phyloP scores from a whole-genome alignment of 2,797 vertebrate genomes.

The Phalanger gymnotis region DNA sequence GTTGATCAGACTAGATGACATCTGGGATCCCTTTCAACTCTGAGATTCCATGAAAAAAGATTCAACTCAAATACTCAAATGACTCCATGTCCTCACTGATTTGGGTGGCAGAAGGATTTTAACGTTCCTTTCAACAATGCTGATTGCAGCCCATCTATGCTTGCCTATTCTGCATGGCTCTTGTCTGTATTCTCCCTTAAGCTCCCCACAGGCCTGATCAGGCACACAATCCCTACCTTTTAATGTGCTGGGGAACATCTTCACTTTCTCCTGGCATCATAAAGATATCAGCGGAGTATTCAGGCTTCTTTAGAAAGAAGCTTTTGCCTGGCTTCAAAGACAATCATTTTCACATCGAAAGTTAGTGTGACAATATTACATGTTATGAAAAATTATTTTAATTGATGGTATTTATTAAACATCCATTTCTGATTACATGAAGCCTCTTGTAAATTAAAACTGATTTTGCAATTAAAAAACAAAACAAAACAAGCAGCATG shows the following conservation, averaged over 20 bases:
- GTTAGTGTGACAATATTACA: background rate
- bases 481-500: background rate
- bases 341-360: background rate
- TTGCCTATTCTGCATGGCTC: background rate
- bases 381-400: background rate
- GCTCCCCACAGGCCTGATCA: background rate
- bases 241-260: background rate
- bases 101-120: background rate
- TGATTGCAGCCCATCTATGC: background rate
- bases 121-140: background rate
- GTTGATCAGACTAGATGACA: background rate
- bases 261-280: background rate
- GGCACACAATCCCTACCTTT: background rate
- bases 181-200: background rate
- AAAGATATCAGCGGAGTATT: background rate
- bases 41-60: background rate
- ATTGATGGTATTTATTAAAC: constrained; percentile 6
- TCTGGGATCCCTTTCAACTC: background rate
- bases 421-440: background rate
- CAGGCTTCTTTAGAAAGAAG: background rate
- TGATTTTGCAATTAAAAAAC: background rate
- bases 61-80: background rate
- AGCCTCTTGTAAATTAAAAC: background rate
- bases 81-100: background rate
- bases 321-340: background rate